Percentiles rank a stretch among this genome's conserved stretches.
Conservation (phyloP, 2,888 invertebrate genomes). For the Perizoma flavofasciatum region DNA sequence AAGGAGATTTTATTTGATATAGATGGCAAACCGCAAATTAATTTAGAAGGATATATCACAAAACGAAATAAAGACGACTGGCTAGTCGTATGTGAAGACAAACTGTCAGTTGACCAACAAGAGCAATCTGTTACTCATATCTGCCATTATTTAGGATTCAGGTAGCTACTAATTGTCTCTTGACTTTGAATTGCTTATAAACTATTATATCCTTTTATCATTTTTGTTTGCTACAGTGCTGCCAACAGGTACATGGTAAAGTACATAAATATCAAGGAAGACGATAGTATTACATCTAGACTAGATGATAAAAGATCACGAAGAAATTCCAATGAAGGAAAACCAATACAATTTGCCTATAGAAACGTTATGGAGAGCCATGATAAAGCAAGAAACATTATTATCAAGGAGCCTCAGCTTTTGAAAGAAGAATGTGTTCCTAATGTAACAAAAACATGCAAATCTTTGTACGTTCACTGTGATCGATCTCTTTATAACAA, state of each 20-base stretch:
- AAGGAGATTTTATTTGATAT: conserved; percentile 83
- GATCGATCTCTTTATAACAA: conserved; percentile 70
- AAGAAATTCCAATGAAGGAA: conserved; percentile 48
- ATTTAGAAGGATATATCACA: conserved; percentile 85
- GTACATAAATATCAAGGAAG: conserved; percentile 66
- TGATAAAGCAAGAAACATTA: conserved; percentile 48
- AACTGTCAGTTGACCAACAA: conserved; percentile 66
- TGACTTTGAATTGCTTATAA: conserved; percentile 2
- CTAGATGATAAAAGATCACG: conserved; percentile 48
- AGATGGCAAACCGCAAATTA: conserved; percentile 84
- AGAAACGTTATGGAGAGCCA: conserved; percentile 46
- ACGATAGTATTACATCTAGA: conserved; percentile 44
- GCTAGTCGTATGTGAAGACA: conserved; percentile 86
- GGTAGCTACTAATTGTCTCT: conserved; percentile 54
- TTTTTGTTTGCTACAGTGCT: conserved; percentile 51
- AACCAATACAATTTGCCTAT: conserved; percentile 64
- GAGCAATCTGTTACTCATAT: conserved; percentile 81
- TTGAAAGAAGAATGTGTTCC: conserved; percentile 74
- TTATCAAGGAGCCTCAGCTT: conserved; percentile 66
- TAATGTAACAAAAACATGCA: conserved; percentile 77
- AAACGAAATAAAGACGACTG: conserved; percentile 85
- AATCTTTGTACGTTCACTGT: conserved; percentile 82
- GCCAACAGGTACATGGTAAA: conserved; percentile 68
- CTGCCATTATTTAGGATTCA: conserved; percentile 88
- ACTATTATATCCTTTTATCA: not conserved